Percentiles rank a stretch among this genome's conserved stretches.
Evolutionary conservation across 2,888 invertebrate species (phyloP).

Genomic region (Drosophila birchii): DNA sequence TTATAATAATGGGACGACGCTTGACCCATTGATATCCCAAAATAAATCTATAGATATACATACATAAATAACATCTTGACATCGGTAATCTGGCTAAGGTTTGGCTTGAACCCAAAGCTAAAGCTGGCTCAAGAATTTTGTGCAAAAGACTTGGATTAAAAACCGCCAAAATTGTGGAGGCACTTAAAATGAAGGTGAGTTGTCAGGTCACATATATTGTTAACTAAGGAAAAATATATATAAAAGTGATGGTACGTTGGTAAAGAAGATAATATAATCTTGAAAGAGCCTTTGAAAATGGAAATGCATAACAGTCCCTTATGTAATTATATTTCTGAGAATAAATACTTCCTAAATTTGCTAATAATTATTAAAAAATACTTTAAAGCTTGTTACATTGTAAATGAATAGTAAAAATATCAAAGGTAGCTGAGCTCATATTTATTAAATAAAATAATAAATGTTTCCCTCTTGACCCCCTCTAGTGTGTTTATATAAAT

Average conservation of each 20-base stretch:
- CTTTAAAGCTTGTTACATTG: background rate
- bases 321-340: background rate
- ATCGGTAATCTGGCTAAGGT: conserved; percentile 22
- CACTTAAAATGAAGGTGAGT: conserved; percentile 84
- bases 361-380: background rate
- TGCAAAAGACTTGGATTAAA: conserved; percentile 77
- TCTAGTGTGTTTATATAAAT: background rate
- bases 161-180: conserved; percentile 85
- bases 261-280: no score
- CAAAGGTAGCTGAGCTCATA: conserved; percentile 6
- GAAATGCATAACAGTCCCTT: background rate
- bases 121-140: conserved; percentile 66
- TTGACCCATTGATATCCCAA: conserved; percentile 51
- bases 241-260: background rate
- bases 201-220: background rate
- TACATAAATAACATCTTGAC: background rate
- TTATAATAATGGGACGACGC: conserved; percentile 52
- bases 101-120: conserved; percentile 32
- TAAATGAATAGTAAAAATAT: background rate
- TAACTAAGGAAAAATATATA: background rate
- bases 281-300: no score
- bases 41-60: background rate
- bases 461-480: background rate
- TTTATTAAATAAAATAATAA: background rate
- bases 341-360: background rate